Evolutionary conservation across 2,888 invertebrate species (phyloP), one percentile per base, ranked within the genome.

Genomic region (Nomada fabriciana): DNA sequence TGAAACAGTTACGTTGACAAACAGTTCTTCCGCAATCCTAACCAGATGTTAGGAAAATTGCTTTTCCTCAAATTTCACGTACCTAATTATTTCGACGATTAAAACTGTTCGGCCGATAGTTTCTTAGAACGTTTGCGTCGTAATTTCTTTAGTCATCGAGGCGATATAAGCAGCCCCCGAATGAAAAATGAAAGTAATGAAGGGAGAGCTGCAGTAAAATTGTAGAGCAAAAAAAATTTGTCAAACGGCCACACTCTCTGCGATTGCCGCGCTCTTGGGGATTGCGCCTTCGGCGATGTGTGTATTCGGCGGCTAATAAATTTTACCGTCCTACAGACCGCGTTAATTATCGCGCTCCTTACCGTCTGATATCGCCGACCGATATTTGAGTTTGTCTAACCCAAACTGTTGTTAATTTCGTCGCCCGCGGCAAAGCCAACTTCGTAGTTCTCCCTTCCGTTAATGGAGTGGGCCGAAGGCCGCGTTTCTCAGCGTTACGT

Each of bases 341-440:
- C 36, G 63, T 57, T 71, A 82, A 82, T 82, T 82, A 80, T 80
- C 70, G 52, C 70, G 29, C 36, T 15, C 23, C n/a, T 11, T 7
- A 47, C 36, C 55, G n/a, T 42, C 23, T 52, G 65, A 60, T 77
- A 68, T 64, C 77, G 68, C 25, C 47, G 64, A 42, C 61, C 68
- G 25, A 65, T 74, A 60, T 74, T 81, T 65, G 60, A 74, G 60
- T 79, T 79, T 50, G 55, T 65, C 50, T 55, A 50, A 61, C 55
- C 47, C 65, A 60, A 68, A 78, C 79, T 67, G 57, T 57, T 61
- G 80, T 68, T 65, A 81, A 81, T 79, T 81, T 79, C 55, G 25
- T 65, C 69, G 74, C 20, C 18, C 52, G 36, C 9, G 53, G 43
- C 50, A 11, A 50, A 72, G 29, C 2, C 11, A 55, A 79, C 65